phyloP scores from a whole-genome alignment of 1,140 invertebrate species.

The Brachionus rubens region DNA sequence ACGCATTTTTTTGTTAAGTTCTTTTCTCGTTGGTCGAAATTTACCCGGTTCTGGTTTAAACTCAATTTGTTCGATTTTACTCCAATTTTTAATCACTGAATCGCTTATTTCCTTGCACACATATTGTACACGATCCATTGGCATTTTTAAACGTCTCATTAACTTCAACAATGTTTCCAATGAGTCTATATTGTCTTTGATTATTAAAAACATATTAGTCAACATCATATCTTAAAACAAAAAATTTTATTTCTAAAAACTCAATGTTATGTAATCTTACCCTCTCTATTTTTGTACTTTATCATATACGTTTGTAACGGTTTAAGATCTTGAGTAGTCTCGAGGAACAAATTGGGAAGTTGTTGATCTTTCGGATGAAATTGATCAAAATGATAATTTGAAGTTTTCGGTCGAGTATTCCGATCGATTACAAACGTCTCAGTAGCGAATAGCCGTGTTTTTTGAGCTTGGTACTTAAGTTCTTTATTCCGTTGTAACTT shows the following conservation, averaged over 20 bases:
- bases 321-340: neutral
- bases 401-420: neutral
- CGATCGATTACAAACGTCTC: neutral
- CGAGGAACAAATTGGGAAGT: neutral
- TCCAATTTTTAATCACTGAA: conserved; percentile 33
- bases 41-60: conserved; percentile 26
- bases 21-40: neutral
- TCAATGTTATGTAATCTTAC: neutral
- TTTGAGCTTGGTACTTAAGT: neutral
- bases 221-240: conserved; percentile 24
- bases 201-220: conserved; percentile 37
- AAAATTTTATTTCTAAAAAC: neutral
- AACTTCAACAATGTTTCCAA: conserved; percentile 20
- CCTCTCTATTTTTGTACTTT: conserved; percentile 30
- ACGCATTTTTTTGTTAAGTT: conserved; percentile 20
- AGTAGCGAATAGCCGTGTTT: too few relatives aligned
- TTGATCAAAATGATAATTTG: conserved; percentile 6
- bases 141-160: conserved; percentile 43
- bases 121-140: conserved; percentile 42
- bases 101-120: conserved; percentile 45
- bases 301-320: conserved; percentile 30
- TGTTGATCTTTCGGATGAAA: neutral
- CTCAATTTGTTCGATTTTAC: conserved; percentile 18
- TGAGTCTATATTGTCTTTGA: conserved; percentile 40
- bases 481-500: neutral